Evolutionary conservation across 2,888 invertebrate species (phyloP), one percentile per base, ranked within the genome.

Genomic region (Eristalinus sepulchralis): DNA sequence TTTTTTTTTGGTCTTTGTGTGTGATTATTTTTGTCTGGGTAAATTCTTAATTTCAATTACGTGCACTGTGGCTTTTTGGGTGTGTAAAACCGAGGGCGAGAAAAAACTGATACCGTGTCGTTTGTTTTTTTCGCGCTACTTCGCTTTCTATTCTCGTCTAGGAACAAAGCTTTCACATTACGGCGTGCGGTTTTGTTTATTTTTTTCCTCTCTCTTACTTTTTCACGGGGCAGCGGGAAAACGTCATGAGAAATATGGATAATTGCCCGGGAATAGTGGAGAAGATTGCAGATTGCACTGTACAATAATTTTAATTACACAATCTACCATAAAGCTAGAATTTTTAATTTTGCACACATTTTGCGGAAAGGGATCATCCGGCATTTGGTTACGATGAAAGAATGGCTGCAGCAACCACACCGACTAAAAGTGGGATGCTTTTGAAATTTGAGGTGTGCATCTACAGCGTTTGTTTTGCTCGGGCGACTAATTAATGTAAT

Each of bases 11-110:
- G 60, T 39, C 62, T 82, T 83, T 86, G 70, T 86, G 78, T 86
- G 73, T 83, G 86, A 83, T 86, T 86, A 86, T 83, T 86, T 86
- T 85, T 83, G 78, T 78, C 86, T 83, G 86, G 82, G 73, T 71
- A 86, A 86, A 86, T 86, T 86, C 86, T 86, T 86, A 86, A 86
- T 86, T 86, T 86, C 86, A 86, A 86, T 86, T 86, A 86, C 86
- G 86, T 86, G 86, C 86, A 85, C 57, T 82, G 78, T 83, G 78
- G 83, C 64, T 83, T 83, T 82, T 68, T 83, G 64, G 77, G 77
- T 82, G 64, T 73, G 85, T 60, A 34, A 75, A 34, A 81, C 70
- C 31, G 57, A 39, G 22, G 55, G 67, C 66, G 71, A 55, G 11
- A 80, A 76, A 84, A 83, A 82, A 72, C 36, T 33, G 22, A 72